Base-by-base conservation (phyloP, 2,888 invertebrate species). In the Erynnis tages region DNA sequence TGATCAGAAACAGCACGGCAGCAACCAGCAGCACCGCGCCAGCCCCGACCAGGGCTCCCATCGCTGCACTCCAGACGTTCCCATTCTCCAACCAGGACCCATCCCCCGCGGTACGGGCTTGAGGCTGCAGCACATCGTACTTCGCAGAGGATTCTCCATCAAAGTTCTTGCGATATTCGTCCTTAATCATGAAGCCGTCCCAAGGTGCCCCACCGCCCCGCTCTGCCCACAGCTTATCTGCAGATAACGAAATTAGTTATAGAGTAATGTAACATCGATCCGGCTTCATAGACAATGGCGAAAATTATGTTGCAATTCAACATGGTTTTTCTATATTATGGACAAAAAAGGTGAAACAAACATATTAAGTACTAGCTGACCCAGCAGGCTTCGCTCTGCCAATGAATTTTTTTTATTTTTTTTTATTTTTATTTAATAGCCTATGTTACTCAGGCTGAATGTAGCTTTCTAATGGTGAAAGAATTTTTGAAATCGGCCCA, bases 191-290 rank as follows among this genome's bases (percentile, higher is more conserved):
- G 56, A 61, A 57, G 57, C 73, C 55, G 54, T 75, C 73, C 79
- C 79, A 71, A 62, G 72, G 71, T 66, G 69, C 72, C 69, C 69
- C 74, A 60, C 65, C 62, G 66, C 68, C 70, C 63, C 74, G 67
- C 60, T 73, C 76, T 70, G 73, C 71, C 84, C 85, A 79, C 73
- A 66, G 49, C 41, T 49, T 49, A 49, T 49, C 49, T 49, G 49
- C 56, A 75, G 87, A 87, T 87, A 88, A 87, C 80, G 57, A 78
- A 75, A 79, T 84, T 84, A 82, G 71, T 69, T 71, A 70, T 70
- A 74, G 73, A 74, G 74, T 74, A 73, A 65, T 64, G 66, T 71
- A 65, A 72, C 79, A 85, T 84, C 84, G 85, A 85, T 85, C 84
- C 66, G 62, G 53, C 57, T 44, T 61, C 66, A 62, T 67, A 66